phyloP scores from a whole-genome alignment of 2,888 invertebrate genomes.

The Zygogramma bicolorata region DNA sequence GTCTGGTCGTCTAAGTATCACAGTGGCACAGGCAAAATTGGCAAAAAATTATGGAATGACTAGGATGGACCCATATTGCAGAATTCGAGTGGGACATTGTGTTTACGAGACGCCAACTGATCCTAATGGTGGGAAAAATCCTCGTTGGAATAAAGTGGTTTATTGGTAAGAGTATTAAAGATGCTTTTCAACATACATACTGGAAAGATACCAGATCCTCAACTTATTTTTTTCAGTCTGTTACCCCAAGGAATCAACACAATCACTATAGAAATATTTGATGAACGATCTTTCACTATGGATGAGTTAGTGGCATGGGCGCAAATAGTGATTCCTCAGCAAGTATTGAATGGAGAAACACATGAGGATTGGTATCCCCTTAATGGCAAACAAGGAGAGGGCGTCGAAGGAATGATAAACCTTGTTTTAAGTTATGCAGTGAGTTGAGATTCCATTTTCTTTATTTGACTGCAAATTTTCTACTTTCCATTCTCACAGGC shows the following conservation, averaged over 20 bases:
- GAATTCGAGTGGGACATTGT: constrained; percentile 91
- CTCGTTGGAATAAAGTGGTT: constrained; percentile 95
- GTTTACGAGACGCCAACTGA: constrained; percentile 97
- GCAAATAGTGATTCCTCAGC: constrained; percentile 87
- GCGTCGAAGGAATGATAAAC: constrained; percentile 93
- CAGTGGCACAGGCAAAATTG: constrained; percentile 90
- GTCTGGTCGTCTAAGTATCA: constrained; percentile 83
- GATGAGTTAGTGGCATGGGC: constrained; percentile 97
- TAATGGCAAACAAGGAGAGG: constrained; percentile 95
- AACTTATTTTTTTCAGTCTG: constrained; percentile 69
- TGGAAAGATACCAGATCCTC: no score
- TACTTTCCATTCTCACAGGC: no score
- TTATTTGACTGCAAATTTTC: no score
- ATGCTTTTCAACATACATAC: no score
- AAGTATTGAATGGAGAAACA: constrained; percentile 88
- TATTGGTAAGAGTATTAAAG: constrained; percentile 86
- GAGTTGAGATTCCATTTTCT: constrained; percentile 56
- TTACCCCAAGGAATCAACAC: constrained; percentile 90
- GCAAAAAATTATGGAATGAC: constrained; percentile 95
- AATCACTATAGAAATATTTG: constrained; percentile 93
- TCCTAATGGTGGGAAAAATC: constrained; percentile 94
- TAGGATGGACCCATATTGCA: constrained; percentile 96
- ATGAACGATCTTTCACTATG: constrained; percentile 96
- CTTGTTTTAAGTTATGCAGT: constrained; percentile 86
- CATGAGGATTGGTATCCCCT: constrained; percentile 96